Base-by-base conservation (phyloP, 2,888 invertebrate genomes). In the Diplazon laetatorius region DNA sequence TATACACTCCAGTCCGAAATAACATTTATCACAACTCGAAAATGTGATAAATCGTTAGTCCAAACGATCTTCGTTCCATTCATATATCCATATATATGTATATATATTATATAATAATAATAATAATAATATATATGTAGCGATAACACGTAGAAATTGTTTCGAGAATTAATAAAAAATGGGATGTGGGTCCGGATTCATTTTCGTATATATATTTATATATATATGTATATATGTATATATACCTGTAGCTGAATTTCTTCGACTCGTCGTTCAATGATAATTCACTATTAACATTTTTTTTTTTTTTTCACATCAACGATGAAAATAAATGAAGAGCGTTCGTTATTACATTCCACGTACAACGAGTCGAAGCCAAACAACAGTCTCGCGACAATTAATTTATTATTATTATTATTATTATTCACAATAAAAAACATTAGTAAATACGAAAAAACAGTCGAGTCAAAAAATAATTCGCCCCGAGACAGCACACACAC, bases 111-210 rank as follows among this genome's bases (percentile, higher is more conserved):
- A n/a, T n/a, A n/a, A n/a, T n/a, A n/a, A n/a, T n/a, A n/a, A n/a
- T n/a, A n/a, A n/a, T n/a, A n/a, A n/a, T 69, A 9, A 30, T 69
- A n/a, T 63, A 50, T 70, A 48, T 48, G 72, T 87, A 88, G 85
- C 87, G 86, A 83, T 88, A 87, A 88, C 87, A 88, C 85, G 88
- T 88, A 88, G 88, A 89, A 88, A 89, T 86, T 86, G 87, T 82
- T 78, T 77, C 20, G 83, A 87, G 84, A 88, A 85, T 89, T 60
- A 85, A 87, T 65, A 86, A 87, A 88, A 87, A 89, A 88, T 83
- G 76, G 69, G 83, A 75, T 76, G 79, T 76, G 80, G 83, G 48
- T 71, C 42, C 70, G 76, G 81, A 52, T 42, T 60, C 39, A 37
- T 35, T 30, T 52, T 57, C n/a, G 8, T 25, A n/a, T 55, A 3